Base-by-base conservation (phyloP, 2,113 vertebrate genomes). In the Andinoacara biseriatus region DNA sequence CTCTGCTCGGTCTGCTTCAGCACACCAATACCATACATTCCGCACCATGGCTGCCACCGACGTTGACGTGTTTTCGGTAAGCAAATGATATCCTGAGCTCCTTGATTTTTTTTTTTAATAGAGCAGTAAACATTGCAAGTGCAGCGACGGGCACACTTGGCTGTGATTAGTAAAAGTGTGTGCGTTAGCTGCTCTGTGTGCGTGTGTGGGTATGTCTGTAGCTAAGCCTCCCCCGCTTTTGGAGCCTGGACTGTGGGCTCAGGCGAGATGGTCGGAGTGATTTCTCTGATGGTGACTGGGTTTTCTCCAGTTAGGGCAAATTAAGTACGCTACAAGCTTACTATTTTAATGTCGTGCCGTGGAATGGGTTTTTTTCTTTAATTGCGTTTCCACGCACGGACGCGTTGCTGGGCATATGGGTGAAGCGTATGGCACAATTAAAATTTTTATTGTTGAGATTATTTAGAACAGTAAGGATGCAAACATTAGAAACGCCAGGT, bases 31-130 rank as follows among this genome's bases (percentile, higher is more conserved):
- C 78, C 82, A 58, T 40, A 92, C 92, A 94, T 90, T 92, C 93
- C 90, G 46, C 92, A 94, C 94, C 91, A 99, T 98, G 98, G 98
- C 97, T 87, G 97, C 97, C 86, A 96, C 96, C 63, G 98, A 98
- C 83, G 91, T 98, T 85, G 97, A 98, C 87, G 96, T 97, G 74
- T 96, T 96, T 92, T 96, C 96, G 89, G 98, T 98, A 89, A 96
- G 97, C 94, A 72, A 58, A 75, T 26, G 20, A 40, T 29, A n/a
- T 11, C 40, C 18, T 2, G 10, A 9, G 14, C 9, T 4, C 5
- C 1, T 57, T 14, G 7, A 3, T 22, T 31, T 20, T 20, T 2
- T 0, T 69, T 52, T 69, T 46, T 29, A 3, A 52, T 26, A 7
- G 6, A 26, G 8, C 38, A 15, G 24, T 43, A 78, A 76, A 38